Base-by-base conservation (phyloP, 2,113 vertebrate species). In the Recurvirostra avosetta region DNA sequence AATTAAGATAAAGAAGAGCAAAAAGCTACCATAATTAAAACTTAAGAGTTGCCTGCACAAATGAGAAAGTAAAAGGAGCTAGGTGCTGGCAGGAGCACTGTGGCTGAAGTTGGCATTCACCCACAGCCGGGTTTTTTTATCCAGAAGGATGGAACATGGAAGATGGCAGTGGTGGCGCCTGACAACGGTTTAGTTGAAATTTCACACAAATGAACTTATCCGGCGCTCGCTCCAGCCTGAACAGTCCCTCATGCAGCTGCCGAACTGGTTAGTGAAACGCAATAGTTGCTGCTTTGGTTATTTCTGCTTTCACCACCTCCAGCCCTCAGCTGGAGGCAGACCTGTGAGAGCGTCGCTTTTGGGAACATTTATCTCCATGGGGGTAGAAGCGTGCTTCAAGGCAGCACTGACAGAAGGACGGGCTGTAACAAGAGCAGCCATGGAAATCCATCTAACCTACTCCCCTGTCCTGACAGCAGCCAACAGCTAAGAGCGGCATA, bases 1-100 rank as follows among this genome's bases (percentile, higher is more conserved):
- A 96, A 96, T 96, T 97, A 97, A 96, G 95, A 97, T 96, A 93
- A 96, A 91, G 87, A 92, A 86, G 53, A 93, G 90, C 63, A 96
- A 96, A 94, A 91, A 73, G 55, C 77, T 77, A 58, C 74, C 53
- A 85, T 95, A 96, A 96, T 96, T 97, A 93, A 97, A 97, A 92
- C 36, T 80, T 73, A 32, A 32, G 56, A 85, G 36, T 52, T 6
- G 1, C 74, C 62, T 94, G 36, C 62, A 87, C 70, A 82, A 58
- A 58, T 7, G 26, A 94, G 62, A 59, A 75, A 91, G 30, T 32
- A n/a, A 27, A 89, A 94, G 58, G n/a, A 96, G 19, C 20, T 45
- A 19, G 45, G 21, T 80, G 56, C 55, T 86, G 56, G 63, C 71
- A 91, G 47, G 17, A 78, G 25, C 22, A 7, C 4, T 13, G 15